Conservation (phyloP, 2,888 invertebrate genomes). For the Rhamphomyia laevipes region DNA sequence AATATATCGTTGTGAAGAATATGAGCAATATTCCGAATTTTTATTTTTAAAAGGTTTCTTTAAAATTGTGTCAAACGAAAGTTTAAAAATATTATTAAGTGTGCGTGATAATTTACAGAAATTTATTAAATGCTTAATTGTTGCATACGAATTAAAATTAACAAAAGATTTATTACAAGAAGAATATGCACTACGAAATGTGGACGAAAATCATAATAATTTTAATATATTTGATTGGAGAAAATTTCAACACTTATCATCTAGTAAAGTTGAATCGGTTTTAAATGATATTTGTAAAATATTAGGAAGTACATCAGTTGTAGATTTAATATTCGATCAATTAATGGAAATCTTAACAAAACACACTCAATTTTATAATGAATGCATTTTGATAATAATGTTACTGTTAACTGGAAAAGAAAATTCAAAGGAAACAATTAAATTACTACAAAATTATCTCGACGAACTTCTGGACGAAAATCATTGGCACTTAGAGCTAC, state of each 20-base stretch:
- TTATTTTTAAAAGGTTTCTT: slow-evolving; percentile 58
- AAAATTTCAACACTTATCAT: slow-evolving; percentile 47
- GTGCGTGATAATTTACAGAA: slow-evolving; percentile 42
- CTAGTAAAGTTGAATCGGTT: slow-evolving; percentile 36
- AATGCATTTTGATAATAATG: slow-evolving; percentile 38
- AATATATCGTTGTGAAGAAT: slow-evolving; percentile 52
- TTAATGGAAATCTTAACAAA: slow-evolving; percentile 47
- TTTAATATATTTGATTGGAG: slow-evolving; percentile 47
- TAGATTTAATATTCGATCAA: slow-evolving; percentile 47
- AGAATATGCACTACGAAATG: slow-evolving; percentile 33
- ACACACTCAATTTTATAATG: slow-evolving; percentile 43
- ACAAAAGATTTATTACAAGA: slow-evolving; percentile 41
- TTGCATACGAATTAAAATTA: slow-evolving; percentile 42
- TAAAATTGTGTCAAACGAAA: slow-evolving; percentile 43
- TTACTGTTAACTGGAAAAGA: slow-evolving; percentile 21
- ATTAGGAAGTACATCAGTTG: slow-evolving; percentile 44
- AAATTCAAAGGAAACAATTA: neutral
- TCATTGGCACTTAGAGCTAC: slow-evolving; percentile 31
- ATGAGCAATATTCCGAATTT: slow-evolving; percentile 48
- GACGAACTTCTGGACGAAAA: slow-evolving; percentile 28
- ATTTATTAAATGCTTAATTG: slow-evolving; percentile 45
- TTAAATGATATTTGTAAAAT: slow-evolving; percentile 44
- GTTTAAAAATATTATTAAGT: slow-evolving; percentile 45
- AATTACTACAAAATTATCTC: slow-evolving; percentile 23
- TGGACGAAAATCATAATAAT: slow-evolving; percentile 34